Percentiles rank a stretch among this genome's conserved stretches.
Evolutionary conservation across 2,113 vertebrate genomes (phyloP).

Genomic region (Cyprinodon brontotheroides): DNA sequence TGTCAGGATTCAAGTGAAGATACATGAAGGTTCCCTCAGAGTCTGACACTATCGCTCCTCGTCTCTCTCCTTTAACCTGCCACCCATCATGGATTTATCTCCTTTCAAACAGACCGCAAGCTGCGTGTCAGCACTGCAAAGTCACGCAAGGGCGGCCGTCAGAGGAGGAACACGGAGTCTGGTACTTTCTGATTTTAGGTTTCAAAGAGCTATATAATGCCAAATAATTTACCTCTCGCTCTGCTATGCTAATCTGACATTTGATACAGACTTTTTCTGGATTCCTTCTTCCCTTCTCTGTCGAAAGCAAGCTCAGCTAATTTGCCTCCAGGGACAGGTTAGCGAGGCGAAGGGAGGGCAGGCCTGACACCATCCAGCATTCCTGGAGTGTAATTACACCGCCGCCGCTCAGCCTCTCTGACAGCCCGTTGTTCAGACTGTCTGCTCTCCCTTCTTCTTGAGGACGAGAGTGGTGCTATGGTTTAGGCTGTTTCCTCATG

Average conservation of each 20-base stretch:
- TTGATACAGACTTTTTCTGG: constrained; percentile 30
- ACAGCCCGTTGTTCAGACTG: constrained; percentile 12
- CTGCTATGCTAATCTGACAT: constrained; percentile 64
- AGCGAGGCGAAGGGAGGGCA: constrained; percentile 10
- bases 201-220: constrained; percentile 61
- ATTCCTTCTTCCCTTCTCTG: not conserved
- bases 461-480: not conserved
- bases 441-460: constrained; percentile 24
- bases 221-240: constrained; percentile 50
- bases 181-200: constrained; percentile 45
- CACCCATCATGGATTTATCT: constrained; percentile 65
- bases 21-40: constrained; percentile 37
- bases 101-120: constrained; percentile 59
- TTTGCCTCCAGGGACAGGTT: constrained; percentile 33
- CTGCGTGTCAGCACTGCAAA: constrained; percentile 49
- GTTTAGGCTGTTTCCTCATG: not conserved
- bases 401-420: constrained; percentile 38
- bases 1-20: not conserved
- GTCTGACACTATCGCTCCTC: constrained; percentile 64
- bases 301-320: constrained; percentile 26
- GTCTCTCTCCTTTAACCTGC: constrained; percentile 47
- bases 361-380: constrained; percentile 41
- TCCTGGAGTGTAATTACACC: constrained; percentile 54
- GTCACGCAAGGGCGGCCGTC: constrained; percentile 68
- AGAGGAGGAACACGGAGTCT: constrained; percentile 38